Conservation (phyloP, 2,113 vertebrate genomes). For the Corythoichthys haematopterus region DNA sequence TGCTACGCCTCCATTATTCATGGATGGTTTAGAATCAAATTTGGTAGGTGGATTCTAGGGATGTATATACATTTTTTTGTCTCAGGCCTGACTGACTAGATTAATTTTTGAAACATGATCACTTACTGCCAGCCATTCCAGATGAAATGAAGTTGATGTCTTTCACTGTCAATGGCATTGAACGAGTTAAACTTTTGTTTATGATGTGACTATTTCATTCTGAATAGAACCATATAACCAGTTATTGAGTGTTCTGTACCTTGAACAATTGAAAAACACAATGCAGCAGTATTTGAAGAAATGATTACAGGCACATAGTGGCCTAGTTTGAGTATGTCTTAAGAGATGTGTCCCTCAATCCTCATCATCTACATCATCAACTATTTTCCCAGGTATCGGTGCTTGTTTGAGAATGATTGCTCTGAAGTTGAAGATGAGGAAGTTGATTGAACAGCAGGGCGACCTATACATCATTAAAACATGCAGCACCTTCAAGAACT, state of each 20-base stretch:
- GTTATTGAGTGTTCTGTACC: neutral
- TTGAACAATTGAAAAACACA: neutral
- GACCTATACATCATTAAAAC: slow-evolving; percentile 78
- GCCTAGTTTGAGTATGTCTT: neutral
- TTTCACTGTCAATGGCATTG: no score
- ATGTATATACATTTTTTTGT: no score
- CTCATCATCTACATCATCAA: neutral
- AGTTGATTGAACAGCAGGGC: slow-evolving; percentile 77
- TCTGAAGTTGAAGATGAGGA: slow-evolving; percentile 76
- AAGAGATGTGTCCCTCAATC: neutral
- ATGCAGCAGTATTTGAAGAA: neutral
- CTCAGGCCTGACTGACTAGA: no score
- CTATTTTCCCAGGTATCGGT: slow-evolving; percentile 70
- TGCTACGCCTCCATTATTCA: no score
- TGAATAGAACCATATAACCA: neutral
- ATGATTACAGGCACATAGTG: neutral
- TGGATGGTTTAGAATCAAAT: no score
- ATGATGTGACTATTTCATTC: no score
- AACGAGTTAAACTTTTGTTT: no score
- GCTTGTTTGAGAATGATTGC: slow-evolving; percentile 77
- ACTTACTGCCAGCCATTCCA: no score
- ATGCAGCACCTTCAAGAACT: slow-evolving; percentile 75
- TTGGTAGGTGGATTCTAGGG: no score
- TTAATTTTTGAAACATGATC: no score
- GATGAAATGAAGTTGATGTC: no score